A percentile compares a stretch with the other conserved stretches of the same genome.
These are phyloP conservation scores for Tyria jacobaeae DNA, from an alignment of 2,888 invertebrate species.

Conservation along the genomic window DNA sequence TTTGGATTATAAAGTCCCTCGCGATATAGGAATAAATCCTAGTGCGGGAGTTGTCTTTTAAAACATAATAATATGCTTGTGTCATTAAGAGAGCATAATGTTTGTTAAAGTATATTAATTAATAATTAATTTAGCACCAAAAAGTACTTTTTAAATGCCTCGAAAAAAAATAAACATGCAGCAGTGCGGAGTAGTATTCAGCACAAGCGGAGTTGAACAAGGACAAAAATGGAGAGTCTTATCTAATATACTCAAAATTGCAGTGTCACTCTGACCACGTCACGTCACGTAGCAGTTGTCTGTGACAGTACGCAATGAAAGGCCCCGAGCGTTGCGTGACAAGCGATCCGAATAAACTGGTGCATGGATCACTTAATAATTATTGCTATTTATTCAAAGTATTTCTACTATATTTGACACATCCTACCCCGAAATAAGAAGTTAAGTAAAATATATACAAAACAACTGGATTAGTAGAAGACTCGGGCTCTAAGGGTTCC, in stretches of 20 bases:
- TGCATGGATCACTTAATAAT: conserved; percentile 21
- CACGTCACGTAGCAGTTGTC: conserved; percentile 41
- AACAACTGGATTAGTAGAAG: neutral
- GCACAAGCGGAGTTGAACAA: neutral
- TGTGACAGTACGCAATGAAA: conserved; percentile 46
- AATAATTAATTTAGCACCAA: no score
- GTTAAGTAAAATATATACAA: neutral
- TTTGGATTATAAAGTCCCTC: no score
- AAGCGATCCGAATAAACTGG: conserved; percentile 26
- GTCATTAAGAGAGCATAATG: no score
- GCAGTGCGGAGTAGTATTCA: neutral
- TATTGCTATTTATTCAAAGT: conserved; percentile 4
- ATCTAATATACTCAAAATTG: conserved; percentile 2
- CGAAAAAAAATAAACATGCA: no score
- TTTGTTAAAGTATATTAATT: no score
- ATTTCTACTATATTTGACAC: neutral
- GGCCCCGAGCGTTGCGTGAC: conserved; percentile 31
- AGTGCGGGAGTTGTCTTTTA: no score
- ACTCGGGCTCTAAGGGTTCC: no score
- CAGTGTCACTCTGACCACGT: conserved; percentile 21
- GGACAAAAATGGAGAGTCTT: neutral
- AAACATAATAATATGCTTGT: no score
- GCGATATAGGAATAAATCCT: no score
- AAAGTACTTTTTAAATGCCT: no score
- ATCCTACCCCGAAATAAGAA: neutral